Evolutionary conservation across 2,113 vertebrate species (phyloP), one percentile per base, ranked within the genome.

Genomic region (Phalacrocorax brasilianus): DNA sequence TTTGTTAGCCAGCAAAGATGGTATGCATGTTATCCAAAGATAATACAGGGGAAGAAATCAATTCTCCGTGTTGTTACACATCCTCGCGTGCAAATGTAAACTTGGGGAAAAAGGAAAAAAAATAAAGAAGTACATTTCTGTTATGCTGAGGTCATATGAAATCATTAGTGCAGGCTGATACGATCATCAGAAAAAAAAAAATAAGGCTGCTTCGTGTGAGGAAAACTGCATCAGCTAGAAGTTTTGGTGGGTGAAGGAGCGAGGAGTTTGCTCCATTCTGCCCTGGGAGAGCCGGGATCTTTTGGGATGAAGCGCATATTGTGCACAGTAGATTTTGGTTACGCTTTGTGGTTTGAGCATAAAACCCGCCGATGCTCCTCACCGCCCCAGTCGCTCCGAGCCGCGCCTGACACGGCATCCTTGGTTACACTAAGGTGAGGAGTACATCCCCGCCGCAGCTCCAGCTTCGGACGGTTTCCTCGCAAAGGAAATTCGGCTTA

Each of bases 1-100:
- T 97, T 91, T 93, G 81, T 97, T 92, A 97, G 77, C 71, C 86
- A 88, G 86, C 84, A 91, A 83, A 97, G 95, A 95, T 79, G 95
- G 70, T 88, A 87, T 87, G 91, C 76, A 89, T 96, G 81, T 71
- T 96, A 88, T 95, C 45, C 55, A 85, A 91, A 96, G 93, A 96
- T 94, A 92, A 91, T 90, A 75, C 90, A 93, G 66, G 91, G 97
- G 93, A 95, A 93, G 94, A 81, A 91, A 90, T 92, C 89, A 94
- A 91, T 97, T 97, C 93, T 97, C 91, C 5, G 40, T 96, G 97
- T 96, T 97, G 96, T 97, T 97, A 97, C 95, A 97, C 86, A 97
- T 92, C 94, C 93, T 96, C 94, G 93, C 40, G 72, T 95, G 96
- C 94, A 97, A 97, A 97, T 88, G 93, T 96, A 96, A 97, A 97